Conservation (phyloP, 2,888 invertebrate genomes). For the Frankliniella fusca region DNA sequence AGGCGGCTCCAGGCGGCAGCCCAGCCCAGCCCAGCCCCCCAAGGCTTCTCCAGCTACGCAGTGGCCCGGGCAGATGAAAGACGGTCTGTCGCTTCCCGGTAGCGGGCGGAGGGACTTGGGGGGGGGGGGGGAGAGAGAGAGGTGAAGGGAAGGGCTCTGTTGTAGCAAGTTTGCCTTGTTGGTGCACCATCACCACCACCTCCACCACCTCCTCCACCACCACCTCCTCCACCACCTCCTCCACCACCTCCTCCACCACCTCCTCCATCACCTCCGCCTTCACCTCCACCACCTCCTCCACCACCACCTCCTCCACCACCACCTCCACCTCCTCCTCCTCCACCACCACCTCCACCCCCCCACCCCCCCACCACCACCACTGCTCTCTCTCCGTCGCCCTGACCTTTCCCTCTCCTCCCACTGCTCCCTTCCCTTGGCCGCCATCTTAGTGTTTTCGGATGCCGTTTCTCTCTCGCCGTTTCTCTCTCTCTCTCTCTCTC, state of each 20-base stretch:
- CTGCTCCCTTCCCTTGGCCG: not conserved
- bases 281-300: conserved; percentile 44
- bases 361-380: not conserved
- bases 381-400: not conserved
- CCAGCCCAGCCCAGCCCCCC: too few species aligned
- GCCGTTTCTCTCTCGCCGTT: not conserved
- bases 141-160: too few species aligned
- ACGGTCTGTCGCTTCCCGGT: too few species aligned
- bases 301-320: not conserved
- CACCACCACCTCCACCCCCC: not conserved
- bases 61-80: too few species aligned
- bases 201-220: not conserved
- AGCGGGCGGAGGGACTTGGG: too few species aligned
- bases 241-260: not conserved
- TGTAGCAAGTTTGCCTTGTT: conserved; percentile 74
- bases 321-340: not conserved
- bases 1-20: too few species aligned
- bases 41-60: too few species aligned
- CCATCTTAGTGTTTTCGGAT: not conserved
- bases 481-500: conserved; percentile 28
- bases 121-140: too few species aligned
- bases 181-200: conserved; percentile 57
- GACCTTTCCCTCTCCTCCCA: not conserved
- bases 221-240: not conserved
- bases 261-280: not conserved